phyloP scores from a whole-genome alignment of 2,113 vertebrate genomes.

The Chionis minor region DNA sequence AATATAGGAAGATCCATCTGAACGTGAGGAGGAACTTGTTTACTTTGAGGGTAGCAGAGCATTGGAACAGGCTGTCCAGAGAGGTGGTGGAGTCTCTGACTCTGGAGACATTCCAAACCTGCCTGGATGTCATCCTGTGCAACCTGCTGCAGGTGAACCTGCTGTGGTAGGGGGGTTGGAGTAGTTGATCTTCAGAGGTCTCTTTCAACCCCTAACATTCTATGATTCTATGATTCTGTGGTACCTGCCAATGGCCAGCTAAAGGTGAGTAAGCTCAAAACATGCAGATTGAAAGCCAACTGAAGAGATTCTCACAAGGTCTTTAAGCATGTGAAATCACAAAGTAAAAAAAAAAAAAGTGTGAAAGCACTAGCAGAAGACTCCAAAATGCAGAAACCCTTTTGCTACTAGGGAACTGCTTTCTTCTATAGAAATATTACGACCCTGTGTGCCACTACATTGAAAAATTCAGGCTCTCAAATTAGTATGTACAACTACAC shows the following conservation, averaged over 20 bases:
- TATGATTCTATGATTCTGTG: too few relatives aligned
- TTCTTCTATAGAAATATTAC: neutral
- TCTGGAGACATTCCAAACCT: too few relatives aligned
- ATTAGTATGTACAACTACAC: neutral
- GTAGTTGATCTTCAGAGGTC: too few relatives aligned
- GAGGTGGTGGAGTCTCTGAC: too few relatives aligned
- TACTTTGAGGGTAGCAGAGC: too few relatives aligned
- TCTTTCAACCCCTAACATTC: too few relatives aligned
- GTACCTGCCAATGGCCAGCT: neutral
- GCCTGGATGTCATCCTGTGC: too few relatives aligned
- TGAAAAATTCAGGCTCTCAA: neutral
- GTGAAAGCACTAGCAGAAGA: neutral
- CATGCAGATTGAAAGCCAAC: neutral
- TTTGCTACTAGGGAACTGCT: neutral
- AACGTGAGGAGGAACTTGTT: too few relatives aligned
- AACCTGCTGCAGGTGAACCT: too few relatives aligned
- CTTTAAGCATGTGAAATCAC: neutral
- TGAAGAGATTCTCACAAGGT: neutral
- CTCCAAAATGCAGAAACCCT: neutral
- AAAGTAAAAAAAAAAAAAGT: neutral
- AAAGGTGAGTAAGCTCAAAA: neutral
- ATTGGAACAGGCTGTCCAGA: too few relatives aligned
- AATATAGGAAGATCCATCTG: too few relatives aligned
- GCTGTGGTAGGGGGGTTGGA: too few relatives aligned
- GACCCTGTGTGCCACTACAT: neutral